Evolutionary conservation across 2,888 invertebrate genomes (phyloP), one percentile per base, ranked within the genome.

Genomic region (Cacoxenus indagator): DNA sequence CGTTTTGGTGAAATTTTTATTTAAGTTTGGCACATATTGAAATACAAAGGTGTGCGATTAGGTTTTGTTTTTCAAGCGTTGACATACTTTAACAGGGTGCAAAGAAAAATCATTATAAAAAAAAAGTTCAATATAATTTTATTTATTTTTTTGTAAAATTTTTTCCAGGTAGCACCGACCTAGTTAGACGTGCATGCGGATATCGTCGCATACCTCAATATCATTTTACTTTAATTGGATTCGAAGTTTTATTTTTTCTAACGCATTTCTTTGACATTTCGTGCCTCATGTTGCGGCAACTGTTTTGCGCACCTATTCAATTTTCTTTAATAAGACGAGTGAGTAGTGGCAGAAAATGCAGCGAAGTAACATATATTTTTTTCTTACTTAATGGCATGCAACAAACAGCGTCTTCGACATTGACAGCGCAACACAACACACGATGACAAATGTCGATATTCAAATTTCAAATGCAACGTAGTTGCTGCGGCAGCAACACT

Each of bases 381-480:
- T n/a, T n/a, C n/a, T n/a, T n/a, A n/a, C 55, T 54, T 22, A 54
- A 22, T 54, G 54, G 54, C 54, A 54, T 22, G 51, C 22, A 11
- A 22, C 51, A 51, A 22, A n/a, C n/a, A n/a, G 45, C 45, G 19
- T 26, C 45, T n/a, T 61, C 48, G 75, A 71, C 67, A 72, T 74
- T 81, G n/a, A 78, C 76, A 82, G n/a, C 82, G 78, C 77, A 66
- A 71, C 79, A 82, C 79, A 83, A 81, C 83, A 82, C 79, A 81
- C 79, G 80, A 80, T 82, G 80, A 83, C 80, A 81, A 80, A 80
- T 80, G 80, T 83, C 81, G 80, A 83, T 80, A 80, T 83, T 80
- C 83, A 80, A 80, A 80, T 83, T 80, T 76, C 79, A 76, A 67
- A 46, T 54, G 24, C 26, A 54, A 54, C 19, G 26, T 26, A 55